These are phyloP conservation scores for Noctua janthina DNA, from an alignment of 2,888 invertebrate species.

Conservation along the genomic window DNA sequence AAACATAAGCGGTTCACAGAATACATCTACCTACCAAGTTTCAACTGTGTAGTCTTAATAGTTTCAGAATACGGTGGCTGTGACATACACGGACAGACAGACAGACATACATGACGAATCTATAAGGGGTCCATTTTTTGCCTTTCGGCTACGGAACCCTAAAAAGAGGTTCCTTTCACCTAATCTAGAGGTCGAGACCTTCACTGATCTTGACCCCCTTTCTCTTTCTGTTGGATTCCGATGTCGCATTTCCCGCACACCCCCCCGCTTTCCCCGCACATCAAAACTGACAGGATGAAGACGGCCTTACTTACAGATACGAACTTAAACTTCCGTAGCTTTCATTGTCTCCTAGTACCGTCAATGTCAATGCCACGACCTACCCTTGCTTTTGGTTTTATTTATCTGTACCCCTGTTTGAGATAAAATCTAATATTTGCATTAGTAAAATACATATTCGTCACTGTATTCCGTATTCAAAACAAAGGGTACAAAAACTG, in stretches of 20 bases:
- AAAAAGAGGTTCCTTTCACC: neutral
- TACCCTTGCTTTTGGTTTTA: neutral
- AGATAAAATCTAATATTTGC: conserved; percentile 23
- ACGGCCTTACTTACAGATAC: neutral
- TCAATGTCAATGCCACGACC: conserved; percentile 7
- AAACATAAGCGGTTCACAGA: too few relatives aligned
- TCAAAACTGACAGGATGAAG: neutral
- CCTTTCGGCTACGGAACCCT: too few relatives aligned
- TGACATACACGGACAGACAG: too few relatives aligned
- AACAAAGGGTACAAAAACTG: conserved; percentile 43
- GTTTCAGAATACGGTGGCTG: too few relatives aligned
- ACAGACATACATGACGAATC: too few relatives aligned
- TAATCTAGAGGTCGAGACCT: neutral
- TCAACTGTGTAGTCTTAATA: too few relatives aligned
- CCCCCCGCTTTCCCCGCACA: too few relatives aligned
- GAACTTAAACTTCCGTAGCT: conserved; percentile 8
- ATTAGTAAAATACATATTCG: conserved; percentile 22
- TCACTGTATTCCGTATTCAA: conserved; percentile 19
- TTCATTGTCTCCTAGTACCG: neutral
- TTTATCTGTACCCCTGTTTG: neutral
- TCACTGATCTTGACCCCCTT: conserved; percentile 17
- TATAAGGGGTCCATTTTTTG: too few relatives aligned
- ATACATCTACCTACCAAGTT: too few relatives aligned
- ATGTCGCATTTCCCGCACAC: neutral
- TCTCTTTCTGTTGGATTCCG: neutral